Conservation (phyloP, 2,113 vertebrate genomes). For the pig (Sus scrofa) region DNA sequence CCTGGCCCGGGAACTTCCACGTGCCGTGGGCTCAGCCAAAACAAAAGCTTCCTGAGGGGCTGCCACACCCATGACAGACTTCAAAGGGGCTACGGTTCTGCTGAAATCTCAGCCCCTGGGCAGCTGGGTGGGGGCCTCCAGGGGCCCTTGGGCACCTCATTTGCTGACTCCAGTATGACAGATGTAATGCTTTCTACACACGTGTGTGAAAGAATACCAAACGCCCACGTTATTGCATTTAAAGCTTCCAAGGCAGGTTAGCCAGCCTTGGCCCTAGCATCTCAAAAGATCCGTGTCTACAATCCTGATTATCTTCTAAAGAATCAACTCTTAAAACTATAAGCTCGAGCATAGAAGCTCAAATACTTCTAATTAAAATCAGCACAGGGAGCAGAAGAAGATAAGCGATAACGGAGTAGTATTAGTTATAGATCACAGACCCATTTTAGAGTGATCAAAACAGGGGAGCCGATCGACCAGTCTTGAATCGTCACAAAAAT, state of each 20-base stretch:
- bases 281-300: not conserved
- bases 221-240: not conserved
- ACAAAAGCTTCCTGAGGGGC: not conserved
- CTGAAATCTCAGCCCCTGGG: not conserved
- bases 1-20: no score
- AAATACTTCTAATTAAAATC: conserved; percentile 50
- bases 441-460: not conserved
- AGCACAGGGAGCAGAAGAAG: not conserved
- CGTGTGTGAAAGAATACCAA: not conserved
- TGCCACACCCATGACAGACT: accelerated
- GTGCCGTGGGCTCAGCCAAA: no score
- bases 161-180: not conserved
- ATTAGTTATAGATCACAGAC: not conserved
- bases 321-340: conserved; percentile 13
- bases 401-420: not conserved
- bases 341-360: conserved; percentile 5
- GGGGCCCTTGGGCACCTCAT: not conserved
- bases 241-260: not conserved
- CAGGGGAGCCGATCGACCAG: not conserved
- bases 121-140: not conserved
- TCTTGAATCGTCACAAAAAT: not conserved
- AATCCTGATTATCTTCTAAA: not conserved
- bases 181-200: not conserved
- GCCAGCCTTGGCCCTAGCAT: not conserved
- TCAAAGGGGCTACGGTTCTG: not conserved